Percentiles rank a stretch among this genome's conserved stretches.
Conservation (phyloP, 2,888 invertebrate species). For the Troides oblongomaculatus region DNA sequence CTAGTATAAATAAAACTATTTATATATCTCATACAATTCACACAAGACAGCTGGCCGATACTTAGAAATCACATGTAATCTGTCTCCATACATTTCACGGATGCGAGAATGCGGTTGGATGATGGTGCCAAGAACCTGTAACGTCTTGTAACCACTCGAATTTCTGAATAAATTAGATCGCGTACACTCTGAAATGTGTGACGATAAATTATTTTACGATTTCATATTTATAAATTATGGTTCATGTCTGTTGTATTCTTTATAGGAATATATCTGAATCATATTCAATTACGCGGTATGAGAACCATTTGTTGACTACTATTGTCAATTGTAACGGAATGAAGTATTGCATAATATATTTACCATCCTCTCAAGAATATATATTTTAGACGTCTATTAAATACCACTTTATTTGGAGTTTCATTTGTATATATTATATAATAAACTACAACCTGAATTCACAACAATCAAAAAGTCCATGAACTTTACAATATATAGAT, state of each 20-base stretch:
- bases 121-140: slow-evolving; percentile 39
- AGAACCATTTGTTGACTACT: too few species aligned
- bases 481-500: too few species aligned
- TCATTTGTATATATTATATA: too few species aligned
- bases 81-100: slow-evolving; percentile 9
- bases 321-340: too few species aligned
- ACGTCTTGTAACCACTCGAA: slow-evolving; percentile 31
- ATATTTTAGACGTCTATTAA: too few species aligned
- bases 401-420: too few species aligned
- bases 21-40: slow-evolving; percentile 11
- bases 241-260: neutral
- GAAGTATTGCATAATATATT: too few species aligned
- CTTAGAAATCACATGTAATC: slow-evolving; percentile 25
- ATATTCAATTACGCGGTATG: neutral
- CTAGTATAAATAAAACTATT: neutral
- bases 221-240: neutral
- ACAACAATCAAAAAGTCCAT: too few species aligned
- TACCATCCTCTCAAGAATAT: too few species aligned
- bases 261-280: neutral
- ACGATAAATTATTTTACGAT: slow-evolving; percentile 8
- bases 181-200: slow-evolving; percentile 3
- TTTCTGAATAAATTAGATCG: slow-evolving; percentile 20
- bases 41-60: neutral
- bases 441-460: too few species aligned
- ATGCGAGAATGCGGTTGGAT: slow-evolving; percentile 35